phyloP scores from a whole-genome alignment of 2,888 invertebrate genomes.

The Pseudococcus jackbeardsleyi region DNA sequence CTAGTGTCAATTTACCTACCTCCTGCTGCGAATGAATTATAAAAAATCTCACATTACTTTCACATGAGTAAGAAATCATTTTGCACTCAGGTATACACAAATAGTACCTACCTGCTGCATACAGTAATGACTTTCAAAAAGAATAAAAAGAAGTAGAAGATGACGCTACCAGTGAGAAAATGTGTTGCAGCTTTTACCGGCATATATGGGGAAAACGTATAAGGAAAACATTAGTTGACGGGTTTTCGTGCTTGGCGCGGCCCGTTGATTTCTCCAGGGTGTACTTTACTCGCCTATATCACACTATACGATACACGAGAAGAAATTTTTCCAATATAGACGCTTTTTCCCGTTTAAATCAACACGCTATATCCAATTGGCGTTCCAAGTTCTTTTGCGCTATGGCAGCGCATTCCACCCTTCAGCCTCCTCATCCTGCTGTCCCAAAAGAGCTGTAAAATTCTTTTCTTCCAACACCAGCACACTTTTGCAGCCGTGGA shows the following conservation, averaged over 20 bases:
- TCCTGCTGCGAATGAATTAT: no score
- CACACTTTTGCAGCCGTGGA: background rate
- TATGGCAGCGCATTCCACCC: background rate
- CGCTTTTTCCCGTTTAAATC: slow-evolving; percentile 60
- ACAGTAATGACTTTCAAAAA: no score
- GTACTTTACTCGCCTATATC: slow-evolving; percentile 60
- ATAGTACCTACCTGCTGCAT: no score
- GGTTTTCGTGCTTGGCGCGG: slow-evolving; percentile 37
- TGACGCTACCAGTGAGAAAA: background rate
- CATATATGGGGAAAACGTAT: slow-evolving; percentile 13
- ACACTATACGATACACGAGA: slow-evolving; percentile 49
- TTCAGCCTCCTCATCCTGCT: background rate
- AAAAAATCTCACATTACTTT: no score
- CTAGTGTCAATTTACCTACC: no score
- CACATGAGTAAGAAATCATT: no score
- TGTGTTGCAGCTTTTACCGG: background rate
- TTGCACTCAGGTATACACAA: no score
- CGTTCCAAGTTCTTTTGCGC: background rate
- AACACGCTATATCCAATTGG: slow-evolving; percentile 61
- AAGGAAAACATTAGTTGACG: slow-evolving; percentile 45
- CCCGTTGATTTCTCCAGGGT: slow-evolving; percentile 64
- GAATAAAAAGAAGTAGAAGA: background rate
- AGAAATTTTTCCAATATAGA: slow-evolving; percentile 58
- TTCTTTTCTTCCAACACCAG: slow-evolving; percentile 25
- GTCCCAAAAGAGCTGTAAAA: slow-evolving; percentile 44